Evolutionary conservation across 2,888 invertebrate species (phyloP).

Genomic region (Lordiphosa andalusiaca): DNA sequence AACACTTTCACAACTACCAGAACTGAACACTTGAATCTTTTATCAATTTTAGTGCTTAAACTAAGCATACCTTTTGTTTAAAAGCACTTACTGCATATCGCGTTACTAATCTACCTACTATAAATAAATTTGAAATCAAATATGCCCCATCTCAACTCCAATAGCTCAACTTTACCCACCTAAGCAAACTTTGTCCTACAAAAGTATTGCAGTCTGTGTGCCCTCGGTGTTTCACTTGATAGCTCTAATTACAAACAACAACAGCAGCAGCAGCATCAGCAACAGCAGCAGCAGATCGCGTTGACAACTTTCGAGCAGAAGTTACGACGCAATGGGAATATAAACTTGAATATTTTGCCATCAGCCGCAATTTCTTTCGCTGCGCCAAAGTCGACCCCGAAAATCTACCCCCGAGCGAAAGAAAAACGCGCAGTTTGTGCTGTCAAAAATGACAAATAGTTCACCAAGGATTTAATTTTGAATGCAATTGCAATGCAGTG

Average conservation of each 20-base stretch:
- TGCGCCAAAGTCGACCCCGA: constrained; percentile 33
- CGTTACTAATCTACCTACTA: no score
- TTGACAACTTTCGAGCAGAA: constrained; percentile 45
- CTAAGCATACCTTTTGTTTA: no score
- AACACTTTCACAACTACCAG: no score
- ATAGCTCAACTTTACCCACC: no score
- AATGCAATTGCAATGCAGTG: constrained; percentile 67
- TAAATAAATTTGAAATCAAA: no score
- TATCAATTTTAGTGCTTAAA: no score
- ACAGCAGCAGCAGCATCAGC: constrained; percentile 23
- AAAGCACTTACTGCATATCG: no score
- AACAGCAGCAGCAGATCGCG: constrained; percentile 29
- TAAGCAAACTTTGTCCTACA: no score
- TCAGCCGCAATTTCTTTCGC: constrained; percentile 45
- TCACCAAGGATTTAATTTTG: constrained; percentile 70
- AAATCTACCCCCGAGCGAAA: not conserved
- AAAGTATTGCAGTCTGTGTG: no score
- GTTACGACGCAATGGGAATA: constrained; percentile 57
- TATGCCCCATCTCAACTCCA: no score
- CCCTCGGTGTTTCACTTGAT: constrained; percentile 36
- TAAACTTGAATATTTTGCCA: constrained; percentile 34
- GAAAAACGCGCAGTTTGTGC: constrained; percentile 51
- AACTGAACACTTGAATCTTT: no score
- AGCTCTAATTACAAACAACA: constrained; percentile 63
- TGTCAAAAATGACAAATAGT: constrained; percentile 74